Conservation (phyloP, 2,797 vertebrate species). For the Novumbra hubbsi region DNA sequence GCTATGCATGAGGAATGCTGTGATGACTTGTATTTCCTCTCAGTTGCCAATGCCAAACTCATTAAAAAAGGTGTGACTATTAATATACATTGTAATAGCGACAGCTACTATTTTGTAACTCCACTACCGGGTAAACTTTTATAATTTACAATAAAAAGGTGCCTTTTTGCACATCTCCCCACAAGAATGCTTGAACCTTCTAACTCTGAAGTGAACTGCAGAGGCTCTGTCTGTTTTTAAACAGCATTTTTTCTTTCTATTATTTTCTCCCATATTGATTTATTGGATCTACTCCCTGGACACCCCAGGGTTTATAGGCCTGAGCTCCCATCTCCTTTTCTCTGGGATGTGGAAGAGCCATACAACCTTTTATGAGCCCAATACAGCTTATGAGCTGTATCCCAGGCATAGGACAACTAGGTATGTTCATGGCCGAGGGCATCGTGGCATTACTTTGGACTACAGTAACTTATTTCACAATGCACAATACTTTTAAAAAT, state of each 20-base stretch:
- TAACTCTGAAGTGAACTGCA: slow-evolving; percentile 32
- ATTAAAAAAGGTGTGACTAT: slow-evolving; percentile 99
- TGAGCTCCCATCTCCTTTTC: slow-evolving; percentile 54
- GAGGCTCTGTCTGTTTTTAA: slow-evolving; percentile 39
- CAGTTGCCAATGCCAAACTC: slow-evolving; percentile 99
- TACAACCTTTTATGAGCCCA: slow-evolving; percentile 31
- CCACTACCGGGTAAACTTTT: slow-evolving; percentile 82
- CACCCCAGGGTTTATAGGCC: slow-evolving; percentile 46
- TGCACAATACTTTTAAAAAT: not conserved
- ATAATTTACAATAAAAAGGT: slow-evolving; percentile 54
- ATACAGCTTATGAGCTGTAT: slow-evolving; percentile 20
- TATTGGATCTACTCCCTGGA: slow-evolving; percentile 60
- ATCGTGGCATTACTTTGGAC: not conserved
- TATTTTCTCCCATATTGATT: slow-evolving; percentile 67
- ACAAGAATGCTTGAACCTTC: slow-evolving; percentile 5
- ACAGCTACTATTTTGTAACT: slow-evolving; percentile 99
- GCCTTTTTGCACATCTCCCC: slow-evolving; percentile 45
- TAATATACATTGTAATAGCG: slow-evolving; percentile 99
- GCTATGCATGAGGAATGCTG: slow-evolving; percentile 95
- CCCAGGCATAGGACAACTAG: slow-evolving; percentile 15
- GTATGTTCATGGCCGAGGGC: not conserved
- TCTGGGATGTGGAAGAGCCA: slow-evolving; percentile 48
- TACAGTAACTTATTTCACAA: not conserved
- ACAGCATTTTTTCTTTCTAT: slow-evolving; percentile 44
- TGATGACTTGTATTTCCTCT: slow-evolving; percentile 99